Base-by-base conservation (phyloP, 1,140 invertebrate genomes). In the Drosophila sechellia region DNA sequence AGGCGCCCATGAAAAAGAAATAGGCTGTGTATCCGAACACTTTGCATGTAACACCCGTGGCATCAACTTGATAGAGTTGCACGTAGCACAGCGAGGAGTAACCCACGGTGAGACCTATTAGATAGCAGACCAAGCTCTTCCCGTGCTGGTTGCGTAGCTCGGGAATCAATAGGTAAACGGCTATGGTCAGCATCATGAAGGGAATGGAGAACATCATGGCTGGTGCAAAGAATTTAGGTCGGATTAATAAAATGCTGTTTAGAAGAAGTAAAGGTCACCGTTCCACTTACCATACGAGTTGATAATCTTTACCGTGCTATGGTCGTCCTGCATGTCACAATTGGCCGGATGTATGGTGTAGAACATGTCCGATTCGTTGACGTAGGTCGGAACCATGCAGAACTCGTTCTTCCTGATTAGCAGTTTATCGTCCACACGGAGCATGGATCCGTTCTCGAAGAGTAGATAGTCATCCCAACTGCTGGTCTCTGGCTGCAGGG, bases 111-210 rank as follows among this genome's bases (percentile, higher is more conserved):
- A 97, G 92, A 0, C 94, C 94, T 4, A 93, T 87, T 1, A 96
- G 94, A 77, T 96, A 96, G 64, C 95, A 95, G 94, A 96, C 96
- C 5, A 96, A 87, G 0, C 95, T 95, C 90, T 95, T 94, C 0
- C 96, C 96, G 65, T 96, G 96, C 10, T 96, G 93, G 90, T 96
- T 96, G 10, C 94, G 85, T 20, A 96, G 85, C 55, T 96, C 96
- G 0, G 95, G 94, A 34, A 96, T 94, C 25, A 95, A 91, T 0
- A 95, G 94, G 80, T 97, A 96, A 0, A 96, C 95, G 34, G 95
- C 57, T 52, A 96, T 95, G 1, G 96, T 96, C 0, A 94, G 93
- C 34, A 95, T 61, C 20, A 96, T 93, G 74, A 96, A 96, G 0
- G 95, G 95, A 13, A 96, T 94, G 1, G 96, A 96, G 5, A 96